Conservation (phyloP, 1,140 invertebrate species). For the Drosophila obscura region DNA sequence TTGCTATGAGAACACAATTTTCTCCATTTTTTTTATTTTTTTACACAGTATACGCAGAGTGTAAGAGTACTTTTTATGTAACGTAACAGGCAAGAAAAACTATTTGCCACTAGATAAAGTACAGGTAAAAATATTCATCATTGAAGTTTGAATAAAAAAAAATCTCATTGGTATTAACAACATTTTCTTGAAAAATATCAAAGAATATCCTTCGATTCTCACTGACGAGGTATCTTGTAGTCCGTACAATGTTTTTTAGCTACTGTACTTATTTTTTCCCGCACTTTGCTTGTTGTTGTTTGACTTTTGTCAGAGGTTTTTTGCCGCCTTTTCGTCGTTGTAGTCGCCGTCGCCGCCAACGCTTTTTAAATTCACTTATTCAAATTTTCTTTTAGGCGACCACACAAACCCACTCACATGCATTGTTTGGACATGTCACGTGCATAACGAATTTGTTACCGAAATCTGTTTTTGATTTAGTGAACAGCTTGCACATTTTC, state of each 20-base stretch:
- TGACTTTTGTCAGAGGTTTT: conserved; percentile 35
- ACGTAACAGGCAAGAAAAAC: no score
- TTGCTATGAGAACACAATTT: conserved; percentile 58
- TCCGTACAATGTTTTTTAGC: no score
- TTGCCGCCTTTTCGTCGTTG: conserved; percentile 14
- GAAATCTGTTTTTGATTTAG: conserved; percentile 82
- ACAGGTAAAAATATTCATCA: no score
- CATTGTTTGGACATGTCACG: conserved; percentile 77
- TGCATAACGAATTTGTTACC: conserved; percentile 81
- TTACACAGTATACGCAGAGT: no score
- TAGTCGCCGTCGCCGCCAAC: conserved; percentile 53
- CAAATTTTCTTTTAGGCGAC: conserved; percentile 74
- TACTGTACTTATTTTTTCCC: no score
- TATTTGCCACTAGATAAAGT: no score
- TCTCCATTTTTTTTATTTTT: not conserved
- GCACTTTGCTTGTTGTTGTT: conserved; percentile 31
- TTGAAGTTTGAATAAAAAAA: no score
- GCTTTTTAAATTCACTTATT: conserved; percentile 82
- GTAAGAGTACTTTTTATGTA: no score
- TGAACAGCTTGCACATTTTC: conserved; percentile 77
- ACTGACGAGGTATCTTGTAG: no score
- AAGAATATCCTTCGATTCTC: no score
- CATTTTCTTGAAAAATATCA: no score
- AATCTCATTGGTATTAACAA: no score
- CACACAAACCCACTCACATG: conserved; percentile 20